Conservation (phyloP, 2,797 vertebrate species). For the Etheostoma perlongum region DNA sequence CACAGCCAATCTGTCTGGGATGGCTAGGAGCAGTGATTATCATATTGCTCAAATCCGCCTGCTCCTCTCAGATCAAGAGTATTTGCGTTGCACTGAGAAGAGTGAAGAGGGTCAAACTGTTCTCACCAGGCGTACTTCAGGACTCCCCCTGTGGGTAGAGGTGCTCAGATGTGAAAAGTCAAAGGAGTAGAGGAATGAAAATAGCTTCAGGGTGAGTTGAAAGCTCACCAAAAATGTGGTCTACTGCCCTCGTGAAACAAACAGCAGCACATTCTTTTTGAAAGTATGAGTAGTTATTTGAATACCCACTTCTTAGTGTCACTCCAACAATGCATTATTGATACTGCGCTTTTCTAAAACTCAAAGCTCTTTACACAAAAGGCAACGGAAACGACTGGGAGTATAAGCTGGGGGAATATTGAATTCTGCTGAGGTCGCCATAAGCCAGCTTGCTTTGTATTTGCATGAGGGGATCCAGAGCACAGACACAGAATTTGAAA, state of each 20-base stretch:
- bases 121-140: conserved; percentile 66
- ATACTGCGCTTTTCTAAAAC: conserved; percentile 69
- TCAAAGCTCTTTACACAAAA: conserved; percentile 76
- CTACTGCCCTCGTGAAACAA: conserved; percentile 61
- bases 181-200: conserved; percentile 50
- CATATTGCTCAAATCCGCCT: conserved; percentile 67
- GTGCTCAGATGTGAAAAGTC: conserved; percentile 56
- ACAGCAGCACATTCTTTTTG: conserved; percentile 54
- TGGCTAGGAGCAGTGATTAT: conserved; percentile 61
- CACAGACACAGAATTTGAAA: conserved; percentile 59
- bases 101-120: conserved; percentile 80
- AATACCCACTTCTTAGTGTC: conserved; percentile 72
- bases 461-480: conserved; percentile 52
- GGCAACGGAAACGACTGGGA: conserved; percentile 61
- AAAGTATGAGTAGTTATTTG: conserved; percentile 63
- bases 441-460: conserved; percentile 67
- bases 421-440: conserved; percentile 77
- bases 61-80: conserved; percentile 70
- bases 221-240: conserved; percentile 56
- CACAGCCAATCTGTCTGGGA: conserved; percentile 22
- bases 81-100: conserved; percentile 73
- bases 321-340: conserved; percentile 76
- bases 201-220: conserved; percentile 61
- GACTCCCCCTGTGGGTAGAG: conserved; percentile 63
- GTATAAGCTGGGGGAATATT: conserved; percentile 68